Conservation (phyloP, 1,140 invertebrate species). For the Drosophila athabasca region DNA sequence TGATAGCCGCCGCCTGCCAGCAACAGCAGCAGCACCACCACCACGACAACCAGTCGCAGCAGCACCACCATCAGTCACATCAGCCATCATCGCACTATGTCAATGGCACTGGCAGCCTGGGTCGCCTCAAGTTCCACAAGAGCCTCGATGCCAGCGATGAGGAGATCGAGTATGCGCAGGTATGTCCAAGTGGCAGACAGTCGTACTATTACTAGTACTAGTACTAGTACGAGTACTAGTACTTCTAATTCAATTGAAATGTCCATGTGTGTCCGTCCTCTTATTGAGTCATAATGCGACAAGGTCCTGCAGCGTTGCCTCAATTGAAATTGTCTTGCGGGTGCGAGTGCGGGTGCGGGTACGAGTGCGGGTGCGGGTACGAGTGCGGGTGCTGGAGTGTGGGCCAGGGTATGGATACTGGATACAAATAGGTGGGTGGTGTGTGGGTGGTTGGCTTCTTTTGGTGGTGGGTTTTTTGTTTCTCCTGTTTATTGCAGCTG, state of each 20-base stretch:
- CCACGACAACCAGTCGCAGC: conserved; percentile 30
- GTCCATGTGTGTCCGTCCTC: conserved; percentile 18
- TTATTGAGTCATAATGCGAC: conserved; percentile 71
- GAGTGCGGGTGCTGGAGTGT: neutral
- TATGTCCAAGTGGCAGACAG: conserved; percentile 39
- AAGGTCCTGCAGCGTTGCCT: conserved; percentile 72
- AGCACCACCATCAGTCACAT: conserved; percentile 33
- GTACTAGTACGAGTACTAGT: no score
- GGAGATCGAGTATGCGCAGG: conserved; percentile 81
- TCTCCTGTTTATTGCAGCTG: conserved; percentile 5
- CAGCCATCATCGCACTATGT: conserved; percentile 65
- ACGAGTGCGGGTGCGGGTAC: neutral
- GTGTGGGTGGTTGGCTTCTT: conserved; percentile 12
- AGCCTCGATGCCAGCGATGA: conserved; percentile 80
- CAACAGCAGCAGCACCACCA: conserved; percentile 42
- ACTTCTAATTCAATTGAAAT: conserved; percentile 27
- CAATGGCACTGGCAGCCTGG: conserved; percentile 79
- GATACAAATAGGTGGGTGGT: conserved; percentile 16
- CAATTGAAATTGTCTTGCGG: conserved; percentile 76
- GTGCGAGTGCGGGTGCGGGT: conserved; percentile 13
- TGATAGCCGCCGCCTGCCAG: conserved; percentile 63
- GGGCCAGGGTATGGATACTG: conserved; percentile 22
- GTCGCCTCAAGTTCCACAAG: conserved; percentile 78
- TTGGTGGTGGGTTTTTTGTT: conserved; percentile 43
- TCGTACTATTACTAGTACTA: neutral